Percentiles rank a stretch among this genome's conserved stretches.
These are phyloP conservation scores for Lota lota DNA, from an alignment of 2,113 vertebrate species.

Conservation along the genomic window DNA sequence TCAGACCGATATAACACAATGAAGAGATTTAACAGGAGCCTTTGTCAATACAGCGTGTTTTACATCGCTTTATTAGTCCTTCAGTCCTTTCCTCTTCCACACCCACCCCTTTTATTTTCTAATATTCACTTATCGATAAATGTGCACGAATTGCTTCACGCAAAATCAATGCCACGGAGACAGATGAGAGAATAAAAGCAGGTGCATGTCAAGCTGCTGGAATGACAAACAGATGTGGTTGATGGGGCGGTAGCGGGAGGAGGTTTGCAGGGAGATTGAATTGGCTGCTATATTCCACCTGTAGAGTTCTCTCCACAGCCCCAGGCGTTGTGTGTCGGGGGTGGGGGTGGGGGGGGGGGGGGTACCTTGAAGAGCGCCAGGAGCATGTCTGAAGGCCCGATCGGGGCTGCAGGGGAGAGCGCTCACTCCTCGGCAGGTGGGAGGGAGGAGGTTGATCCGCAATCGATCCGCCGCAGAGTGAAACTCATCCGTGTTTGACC, in stretches of 20 bases:
- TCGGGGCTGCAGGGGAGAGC: too few species aligned
- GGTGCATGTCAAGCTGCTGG: too few species aligned
- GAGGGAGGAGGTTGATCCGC: not conserved
- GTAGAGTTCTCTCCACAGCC: not conserved
- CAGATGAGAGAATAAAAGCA: too few species aligned
- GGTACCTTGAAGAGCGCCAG: not conserved
- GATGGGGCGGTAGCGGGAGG: too few species aligned
- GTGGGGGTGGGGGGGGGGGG: too few species aligned
- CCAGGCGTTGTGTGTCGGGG: not conserved
- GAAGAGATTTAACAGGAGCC: slow-evolving; percentile 25
- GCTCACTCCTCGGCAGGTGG: too few species aligned
- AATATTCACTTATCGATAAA: slow-evolving; percentile 44
- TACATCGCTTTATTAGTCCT: not conserved
- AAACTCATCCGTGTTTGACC: too few species aligned
- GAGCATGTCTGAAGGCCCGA: not conserved
- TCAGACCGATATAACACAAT: slow-evolving; percentile 20
- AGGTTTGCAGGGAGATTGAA: too few species aligned
- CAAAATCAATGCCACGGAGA: too few species aligned
- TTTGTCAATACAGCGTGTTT: not conserved
- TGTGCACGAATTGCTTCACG: too few species aligned
- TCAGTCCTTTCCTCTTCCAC: slow-evolving; percentile 8
- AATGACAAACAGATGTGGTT: too few species aligned
- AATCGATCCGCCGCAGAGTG: not conserved
- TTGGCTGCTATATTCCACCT: too few species aligned
- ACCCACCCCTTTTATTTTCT: slow-evolving; percentile 6